These are phyloP conservation scores for Galagoides demidoff DNA, from an alignment of 2,797 vertebrate species.

Conservation along the genomic window DNA sequence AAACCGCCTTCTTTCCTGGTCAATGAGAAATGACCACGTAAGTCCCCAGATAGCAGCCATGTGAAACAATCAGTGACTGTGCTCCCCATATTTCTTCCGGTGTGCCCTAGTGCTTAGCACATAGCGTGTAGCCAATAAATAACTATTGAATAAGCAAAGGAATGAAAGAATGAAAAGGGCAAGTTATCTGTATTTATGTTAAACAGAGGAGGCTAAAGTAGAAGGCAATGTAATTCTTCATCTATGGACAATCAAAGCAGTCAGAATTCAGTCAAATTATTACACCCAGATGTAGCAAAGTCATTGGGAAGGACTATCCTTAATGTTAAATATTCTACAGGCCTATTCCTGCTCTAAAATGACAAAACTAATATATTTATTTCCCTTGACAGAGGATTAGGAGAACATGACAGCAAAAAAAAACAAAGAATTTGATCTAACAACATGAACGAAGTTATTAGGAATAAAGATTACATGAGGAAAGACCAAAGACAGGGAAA, in stretches of 20 bases:
- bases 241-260: neutral
- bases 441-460: neutral
- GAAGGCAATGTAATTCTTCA: neutral
- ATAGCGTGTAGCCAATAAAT: neutral
- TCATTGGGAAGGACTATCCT: neutral
- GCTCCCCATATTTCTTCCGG: neutral
- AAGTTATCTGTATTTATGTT: neutral
- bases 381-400: neutral
- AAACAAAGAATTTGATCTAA: neutral
- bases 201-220: neutral
- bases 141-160: neutral
- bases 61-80: neutral
- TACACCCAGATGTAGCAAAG: neutral
- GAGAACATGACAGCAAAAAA: neutral
- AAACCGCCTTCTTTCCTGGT: neutral
- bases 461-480: slow-evolving; percentile 5
- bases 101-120: too few species aligned
- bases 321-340: neutral
- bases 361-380: neutral
- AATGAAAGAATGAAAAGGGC: neutral
- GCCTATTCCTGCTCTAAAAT: neutral
- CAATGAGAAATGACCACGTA: neutral
- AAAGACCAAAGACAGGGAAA: neutral
- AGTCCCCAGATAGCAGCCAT: too few species aligned
- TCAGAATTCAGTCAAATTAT: neutral